These are phyloP conservation scores for Phrynosoma platyrhinos DNA, from an alignment of 2,113 vertebrate genomes.

Conservation along the genomic window DNA sequence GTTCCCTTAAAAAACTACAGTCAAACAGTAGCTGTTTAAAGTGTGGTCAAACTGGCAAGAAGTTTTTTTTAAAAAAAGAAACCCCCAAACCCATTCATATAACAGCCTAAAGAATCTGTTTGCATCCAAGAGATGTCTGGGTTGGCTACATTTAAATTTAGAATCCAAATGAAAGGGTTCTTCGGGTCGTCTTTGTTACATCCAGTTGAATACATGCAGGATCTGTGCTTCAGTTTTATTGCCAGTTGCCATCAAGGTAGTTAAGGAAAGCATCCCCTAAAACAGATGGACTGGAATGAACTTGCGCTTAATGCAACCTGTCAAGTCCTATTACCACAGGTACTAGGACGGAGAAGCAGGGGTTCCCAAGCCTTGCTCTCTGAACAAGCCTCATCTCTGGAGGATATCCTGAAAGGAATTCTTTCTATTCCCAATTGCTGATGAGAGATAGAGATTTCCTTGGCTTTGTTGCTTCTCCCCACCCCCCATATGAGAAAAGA, in stretches of 20 bases:
- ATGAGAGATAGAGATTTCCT: background rate
- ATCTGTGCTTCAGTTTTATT: background rate
- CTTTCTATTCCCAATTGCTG: background rate
- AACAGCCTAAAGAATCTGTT: conserved; percentile 12
- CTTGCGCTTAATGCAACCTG: background rate
- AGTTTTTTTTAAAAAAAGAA: conserved; percentile 19
- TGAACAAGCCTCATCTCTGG: background rate
- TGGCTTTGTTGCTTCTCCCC: background rate
- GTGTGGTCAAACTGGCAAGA: background rate
- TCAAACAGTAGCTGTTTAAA: conserved; percentile 8
- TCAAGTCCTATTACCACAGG: background rate
- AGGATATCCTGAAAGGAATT: no score
- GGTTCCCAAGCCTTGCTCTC: no score
- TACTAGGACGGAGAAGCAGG: background rate
- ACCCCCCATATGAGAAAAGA: no score
- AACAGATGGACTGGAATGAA: background rate
- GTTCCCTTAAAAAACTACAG: conserved; percentile 13
- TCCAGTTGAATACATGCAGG: background rate
- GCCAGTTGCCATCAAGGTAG: background rate
- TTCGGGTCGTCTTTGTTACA: background rate
- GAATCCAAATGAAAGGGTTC: conserved; percentile 3
- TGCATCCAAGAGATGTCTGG: background rate
- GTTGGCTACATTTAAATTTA: conserved; percentile 16
- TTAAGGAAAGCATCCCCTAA: background rate
- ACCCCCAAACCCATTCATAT: background rate